Conservation (phyloP, 2,888 invertebrate genomes). For the Oxystoma pomonae region DNA sequence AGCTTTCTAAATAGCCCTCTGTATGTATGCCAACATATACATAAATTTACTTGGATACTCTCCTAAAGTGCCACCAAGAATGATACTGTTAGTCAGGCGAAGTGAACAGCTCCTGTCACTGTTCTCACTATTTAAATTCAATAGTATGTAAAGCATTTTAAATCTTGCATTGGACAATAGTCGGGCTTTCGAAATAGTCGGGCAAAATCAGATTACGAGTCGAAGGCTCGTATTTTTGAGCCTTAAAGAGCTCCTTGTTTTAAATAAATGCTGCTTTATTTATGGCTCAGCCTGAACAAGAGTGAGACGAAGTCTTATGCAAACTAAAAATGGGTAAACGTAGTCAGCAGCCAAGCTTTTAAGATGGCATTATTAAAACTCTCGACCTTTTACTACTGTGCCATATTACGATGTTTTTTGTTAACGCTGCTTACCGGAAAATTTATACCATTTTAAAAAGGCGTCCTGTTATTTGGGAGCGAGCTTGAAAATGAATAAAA, state of each 20-base stretch:
- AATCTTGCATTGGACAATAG: not conserved
- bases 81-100: slow-evolving; percentile 23
- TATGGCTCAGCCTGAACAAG: not conserved
- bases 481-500: too few relatives aligned
- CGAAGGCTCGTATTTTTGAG: not conserved
- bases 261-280: not conserved
- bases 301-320: not conserved
- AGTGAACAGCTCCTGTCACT: slow-evolving; percentile 28
- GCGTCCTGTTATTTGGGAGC: not conserved
- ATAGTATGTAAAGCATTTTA: slow-evolving; percentile 29
- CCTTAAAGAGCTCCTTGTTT: not conserved
- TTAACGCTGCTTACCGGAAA: not conserved
- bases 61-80: slow-evolving; percentile 29
- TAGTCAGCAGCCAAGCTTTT: not conserved
- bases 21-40: not conserved
- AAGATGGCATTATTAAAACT: not conserved
- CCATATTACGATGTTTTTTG: not conserved
- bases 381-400: not conserved
- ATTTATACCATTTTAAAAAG: not conserved
- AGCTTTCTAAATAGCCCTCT: too few relatives aligned
- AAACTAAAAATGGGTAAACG: not conserved
- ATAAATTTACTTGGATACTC: slow-evolving; percentile 8
- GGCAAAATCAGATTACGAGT: not conserved
- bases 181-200: not conserved
- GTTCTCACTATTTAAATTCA: slow-evolving; percentile 33